A percentile compares a stretch with the other conserved stretches of the same genome.
Conservation (phyloP, 1,140 invertebrate genomes). For the Drosophila miranda region DNA sequence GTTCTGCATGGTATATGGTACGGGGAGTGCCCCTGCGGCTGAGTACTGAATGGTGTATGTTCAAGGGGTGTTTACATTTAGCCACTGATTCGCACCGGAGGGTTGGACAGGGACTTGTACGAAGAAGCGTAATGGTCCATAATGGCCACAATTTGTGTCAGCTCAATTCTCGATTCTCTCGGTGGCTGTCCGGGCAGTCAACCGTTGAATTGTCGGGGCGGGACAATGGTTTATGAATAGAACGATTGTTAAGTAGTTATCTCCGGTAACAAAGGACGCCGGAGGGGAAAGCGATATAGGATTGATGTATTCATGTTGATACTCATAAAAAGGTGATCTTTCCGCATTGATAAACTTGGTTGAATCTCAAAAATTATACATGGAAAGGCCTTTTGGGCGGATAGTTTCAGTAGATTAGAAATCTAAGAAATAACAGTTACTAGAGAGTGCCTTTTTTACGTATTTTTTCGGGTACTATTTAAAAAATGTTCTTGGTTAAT, state of each 20-base stretch:
- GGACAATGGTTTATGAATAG: conserved; percentile 18
- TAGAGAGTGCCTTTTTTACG: no score
- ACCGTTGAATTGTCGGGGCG: background rate
- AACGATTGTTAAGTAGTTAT: conserved; percentile 35
- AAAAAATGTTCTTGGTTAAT: no score
- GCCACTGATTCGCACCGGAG: conserved; percentile 6
- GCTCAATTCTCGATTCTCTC: conserved; percentile 13
- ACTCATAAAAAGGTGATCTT: no score
- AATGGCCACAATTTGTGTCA: conserved; percentile 49
- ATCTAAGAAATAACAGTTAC: no score
- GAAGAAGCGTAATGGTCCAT: conserved; percentile 54
- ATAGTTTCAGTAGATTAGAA: no score
- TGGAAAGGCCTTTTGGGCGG: no score
- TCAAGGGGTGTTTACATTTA: conserved; percentile 16
- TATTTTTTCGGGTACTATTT: no score
- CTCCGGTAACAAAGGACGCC: no score
- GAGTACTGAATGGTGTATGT: background rate
- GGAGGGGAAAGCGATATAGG: no score
- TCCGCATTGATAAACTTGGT: no score
- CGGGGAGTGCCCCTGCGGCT: background rate
- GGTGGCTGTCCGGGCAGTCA: conserved; percentile 9
- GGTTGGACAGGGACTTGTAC: conserved; percentile 9
- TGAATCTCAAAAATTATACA: no score
- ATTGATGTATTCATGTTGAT: no score
- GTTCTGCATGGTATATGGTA: background rate